These are phyloP conservation scores for Poecilia gillii DNA, from an alignment of 2,797 vertebrate genomes.

Conservation along the genomic window DNA sequence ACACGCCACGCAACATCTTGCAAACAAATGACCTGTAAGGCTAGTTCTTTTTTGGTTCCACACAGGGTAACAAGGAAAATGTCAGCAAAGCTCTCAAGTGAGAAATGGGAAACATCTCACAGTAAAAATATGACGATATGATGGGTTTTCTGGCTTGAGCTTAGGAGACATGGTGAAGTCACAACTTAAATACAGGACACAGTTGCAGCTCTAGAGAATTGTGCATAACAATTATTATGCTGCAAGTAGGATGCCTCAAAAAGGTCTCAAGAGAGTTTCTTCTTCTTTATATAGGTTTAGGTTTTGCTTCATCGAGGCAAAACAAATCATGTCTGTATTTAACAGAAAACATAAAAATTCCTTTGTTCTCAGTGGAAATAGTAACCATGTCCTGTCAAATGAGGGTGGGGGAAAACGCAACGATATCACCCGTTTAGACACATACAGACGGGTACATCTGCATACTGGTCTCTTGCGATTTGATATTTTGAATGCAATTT, in stretches of 20 bases:
- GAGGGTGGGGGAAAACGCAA: constrained; percentile 29
- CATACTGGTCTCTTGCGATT: background rate
- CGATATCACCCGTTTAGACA: background rate
- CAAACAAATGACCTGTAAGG: background rate
- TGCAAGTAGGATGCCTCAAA: background rate
- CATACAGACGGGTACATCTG: background rate
- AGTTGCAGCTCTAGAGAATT: background rate
- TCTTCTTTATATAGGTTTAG: constrained; percentile 65
- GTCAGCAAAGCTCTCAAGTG: background rate
- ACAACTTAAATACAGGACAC: background rate
- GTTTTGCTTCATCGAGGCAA: constrained; percentile 69
- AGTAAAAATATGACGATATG: background rate
- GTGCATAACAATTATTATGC: background rate
- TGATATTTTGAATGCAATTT: background rate
- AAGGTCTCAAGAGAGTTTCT: constrained; percentile 47
- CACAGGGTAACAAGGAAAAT: background rate
- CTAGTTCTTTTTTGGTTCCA: background rate
- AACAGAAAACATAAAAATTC: constrained; percentile 73
- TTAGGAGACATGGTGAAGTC: background rate
- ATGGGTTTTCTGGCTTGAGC: background rate
- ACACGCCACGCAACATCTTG: constrained; percentile 9
- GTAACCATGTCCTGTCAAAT: constrained; percentile 38
- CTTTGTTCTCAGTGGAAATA: constrained; percentile 51
- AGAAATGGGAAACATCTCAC: background rate
- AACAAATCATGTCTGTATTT: constrained; percentile 68